Conservation (phyloP, 2,888 invertebrate genomes). For the Sarcophaga rosellei region DNA sequence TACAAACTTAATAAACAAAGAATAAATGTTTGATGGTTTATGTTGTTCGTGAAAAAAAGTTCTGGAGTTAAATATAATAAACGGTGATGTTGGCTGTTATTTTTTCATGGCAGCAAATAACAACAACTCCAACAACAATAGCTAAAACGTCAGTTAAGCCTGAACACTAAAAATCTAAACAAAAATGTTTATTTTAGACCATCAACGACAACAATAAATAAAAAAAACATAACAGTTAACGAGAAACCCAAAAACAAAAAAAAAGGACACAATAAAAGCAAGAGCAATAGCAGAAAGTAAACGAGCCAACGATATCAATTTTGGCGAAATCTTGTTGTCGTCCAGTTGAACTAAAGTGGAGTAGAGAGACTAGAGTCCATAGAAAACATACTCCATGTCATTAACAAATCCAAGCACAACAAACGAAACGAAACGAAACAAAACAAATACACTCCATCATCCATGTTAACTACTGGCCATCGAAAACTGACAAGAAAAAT, state of each 20-base stretch:
- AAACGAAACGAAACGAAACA: background rate
- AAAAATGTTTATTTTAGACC: conserved; percentile 47
- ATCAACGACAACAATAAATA: conserved; percentile 35
- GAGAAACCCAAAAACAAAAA: background rate
- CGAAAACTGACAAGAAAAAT: conserved; percentile 60
- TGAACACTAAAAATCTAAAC: conserved; percentile 6
- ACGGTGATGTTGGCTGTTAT: conserved; percentile 42
- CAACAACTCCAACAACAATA: background rate
- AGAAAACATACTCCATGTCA: conserved; percentile 57
- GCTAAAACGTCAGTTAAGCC: conserved; percentile 32
- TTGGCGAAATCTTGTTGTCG: conserved; percentile 22
- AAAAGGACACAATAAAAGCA: no score
- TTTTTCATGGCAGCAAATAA: background rate
- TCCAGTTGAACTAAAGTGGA: conserved; percentile 36
- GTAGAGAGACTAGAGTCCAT: conserved; percentile 16
- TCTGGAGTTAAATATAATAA: conserved; percentile 33
- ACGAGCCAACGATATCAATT: conserved; percentile 49
- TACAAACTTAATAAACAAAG: no score
- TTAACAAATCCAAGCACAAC: conserved; percentile 55
- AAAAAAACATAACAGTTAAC: conserved; percentile 51
- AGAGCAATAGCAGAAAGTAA: conserved; percentile 4
- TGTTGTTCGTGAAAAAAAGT: background rate
- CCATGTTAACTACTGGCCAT: conserved; percentile 35
- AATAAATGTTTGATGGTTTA: conserved; percentile 25
- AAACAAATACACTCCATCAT: conserved; percentile 45